A percentile compares a stretch with the other conserved stretches of the same genome.
These are phyloP conservation scores for Orchesella flavescens DNA, from an alignment of 2,888 invertebrate species.

Conservation along the genomic window DNA sequence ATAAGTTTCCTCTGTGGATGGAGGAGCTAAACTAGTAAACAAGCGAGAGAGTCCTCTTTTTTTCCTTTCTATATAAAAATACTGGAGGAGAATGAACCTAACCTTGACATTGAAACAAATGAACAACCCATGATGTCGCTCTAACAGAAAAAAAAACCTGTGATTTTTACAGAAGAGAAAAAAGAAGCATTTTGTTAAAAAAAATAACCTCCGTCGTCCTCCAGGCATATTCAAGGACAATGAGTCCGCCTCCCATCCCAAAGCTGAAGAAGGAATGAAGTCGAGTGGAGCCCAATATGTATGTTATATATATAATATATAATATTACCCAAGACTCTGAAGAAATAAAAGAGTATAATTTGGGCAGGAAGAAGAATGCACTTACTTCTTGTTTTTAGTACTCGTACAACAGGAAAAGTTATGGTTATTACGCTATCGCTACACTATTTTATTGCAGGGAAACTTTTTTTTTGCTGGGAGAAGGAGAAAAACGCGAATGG, in stretches of 20 bases:
- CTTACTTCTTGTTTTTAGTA: constrained; percentile 4
- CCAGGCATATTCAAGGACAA: constrained; percentile 49
- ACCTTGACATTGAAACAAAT: constrained; percentile 56
- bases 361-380: neutral
- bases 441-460: constrained; percentile 38
- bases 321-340: neutral
- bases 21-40: constrained; percentile 16
- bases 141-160: constrained; percentile 17
- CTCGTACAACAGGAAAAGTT: constrained; percentile 38
- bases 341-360: constrained; percentile 12
- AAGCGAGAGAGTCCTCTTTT: neutral
- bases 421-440: constrained; percentile 23
- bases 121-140: constrained; percentile 8
- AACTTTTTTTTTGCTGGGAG: neutral
- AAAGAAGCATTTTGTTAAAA: constrained; percentile 24
- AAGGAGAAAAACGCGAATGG: constrained; percentile 29
- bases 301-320: too few species aligned
- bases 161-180: constrained; percentile 16
- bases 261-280: neutral
- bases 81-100: neutral
- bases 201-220: constrained; percentile 2
- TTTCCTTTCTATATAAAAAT: too few species aligned
- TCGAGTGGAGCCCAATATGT: too few species aligned
- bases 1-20: neutral
- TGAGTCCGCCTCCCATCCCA: neutral